A percentile compares a stretch with the other conserved stretches of the same genome.
These are phyloP conservation scores for Egretta garzetta DNA, from an alignment of 2,113 vertebrate genomes.

Conservation along the genomic window DNA sequence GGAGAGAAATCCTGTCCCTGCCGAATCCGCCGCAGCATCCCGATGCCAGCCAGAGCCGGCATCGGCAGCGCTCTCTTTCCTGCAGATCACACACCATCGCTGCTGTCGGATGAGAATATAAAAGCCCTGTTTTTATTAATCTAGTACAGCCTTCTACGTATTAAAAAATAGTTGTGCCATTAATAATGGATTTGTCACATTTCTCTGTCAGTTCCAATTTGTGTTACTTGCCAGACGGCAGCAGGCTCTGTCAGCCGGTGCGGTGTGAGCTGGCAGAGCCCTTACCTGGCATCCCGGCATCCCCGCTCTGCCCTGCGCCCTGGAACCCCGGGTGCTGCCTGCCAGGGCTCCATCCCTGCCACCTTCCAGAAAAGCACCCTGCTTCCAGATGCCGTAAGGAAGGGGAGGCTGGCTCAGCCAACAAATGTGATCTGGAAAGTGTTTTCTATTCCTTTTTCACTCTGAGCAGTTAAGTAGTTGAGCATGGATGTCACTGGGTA, in stretches of 20 bases:
- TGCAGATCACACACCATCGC: neutral
- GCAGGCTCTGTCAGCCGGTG: neutral
- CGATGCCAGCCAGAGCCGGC: neutral
- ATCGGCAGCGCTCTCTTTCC: accelerated
- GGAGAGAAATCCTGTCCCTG: constrained; percentile 10
- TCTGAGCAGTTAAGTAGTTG: neutral
- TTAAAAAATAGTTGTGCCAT: constrained; percentile 51
- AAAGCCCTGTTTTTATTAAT: constrained; percentile 41
- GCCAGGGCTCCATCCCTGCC: neutral
- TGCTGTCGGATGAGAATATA: neutral
- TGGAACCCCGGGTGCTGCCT: neutral
- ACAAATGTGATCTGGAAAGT: neutral
- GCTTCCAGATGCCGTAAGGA: neutral
- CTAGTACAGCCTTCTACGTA: constrained; percentile 16
- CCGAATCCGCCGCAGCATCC: accelerated
- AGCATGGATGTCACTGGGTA: neutral
- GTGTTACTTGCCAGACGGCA: neutral
- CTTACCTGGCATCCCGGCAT: neutral
- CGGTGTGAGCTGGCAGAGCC: neutral
- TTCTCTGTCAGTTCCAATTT: constrained; percentile 33
- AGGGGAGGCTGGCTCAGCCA: neutral
- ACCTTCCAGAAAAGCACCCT: neutral
- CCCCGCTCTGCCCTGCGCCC: neutral
- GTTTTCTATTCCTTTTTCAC: neutral
- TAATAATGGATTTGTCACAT: constrained; percentile 61